Percentiles rank a stretch among this genome's conserved stretches.
Conservation (phyloP, 2,888 invertebrate species). For the Hermaeophaga mercurialis region DNA sequence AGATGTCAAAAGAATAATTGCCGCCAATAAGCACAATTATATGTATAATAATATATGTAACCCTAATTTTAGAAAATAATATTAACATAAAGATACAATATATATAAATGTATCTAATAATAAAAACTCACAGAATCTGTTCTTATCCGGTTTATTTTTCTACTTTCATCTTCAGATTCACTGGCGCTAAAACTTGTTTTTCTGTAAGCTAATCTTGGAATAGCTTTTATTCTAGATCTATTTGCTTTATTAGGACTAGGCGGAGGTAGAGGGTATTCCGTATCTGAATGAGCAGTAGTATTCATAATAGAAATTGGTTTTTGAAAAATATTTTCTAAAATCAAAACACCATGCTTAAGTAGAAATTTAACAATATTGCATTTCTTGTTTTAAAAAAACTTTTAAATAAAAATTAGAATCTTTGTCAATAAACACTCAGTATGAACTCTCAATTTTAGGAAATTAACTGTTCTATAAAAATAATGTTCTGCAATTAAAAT, state of each 20-base stretch:
- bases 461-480: no score
- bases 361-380: no score
- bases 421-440: no score
- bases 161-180: conserved; percentile 70
- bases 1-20: not conserved
- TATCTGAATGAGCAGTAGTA: conserved; percentile 31
- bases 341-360: not conserved
- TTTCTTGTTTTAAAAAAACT: no score
- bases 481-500: no score
- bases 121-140: conserved; percentile 54
- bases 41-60: no score
- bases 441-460: no score
- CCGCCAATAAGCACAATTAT: not conserved
- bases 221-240: conserved; percentile 70
- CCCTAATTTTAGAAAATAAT: not conserved
- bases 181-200: conserved; percentile 65
- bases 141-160: conserved; percentile 52
- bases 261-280: conserved; percentile 56
- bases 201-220: conserved; percentile 70
- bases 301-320: conserved; percentile 12
- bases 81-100: no score
- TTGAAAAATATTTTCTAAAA: conserved; percentile 21
- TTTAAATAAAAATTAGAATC: no score
- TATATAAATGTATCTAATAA: no score
- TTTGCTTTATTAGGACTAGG: conserved; percentile 65